Percentiles rank a stretch among this genome's conserved stretches.
These are phyloP conservation scores for Rhabdomys dilectus DNA, from an alignment of 2,113 vertebrate species.

Conservation along the genomic window DNA sequence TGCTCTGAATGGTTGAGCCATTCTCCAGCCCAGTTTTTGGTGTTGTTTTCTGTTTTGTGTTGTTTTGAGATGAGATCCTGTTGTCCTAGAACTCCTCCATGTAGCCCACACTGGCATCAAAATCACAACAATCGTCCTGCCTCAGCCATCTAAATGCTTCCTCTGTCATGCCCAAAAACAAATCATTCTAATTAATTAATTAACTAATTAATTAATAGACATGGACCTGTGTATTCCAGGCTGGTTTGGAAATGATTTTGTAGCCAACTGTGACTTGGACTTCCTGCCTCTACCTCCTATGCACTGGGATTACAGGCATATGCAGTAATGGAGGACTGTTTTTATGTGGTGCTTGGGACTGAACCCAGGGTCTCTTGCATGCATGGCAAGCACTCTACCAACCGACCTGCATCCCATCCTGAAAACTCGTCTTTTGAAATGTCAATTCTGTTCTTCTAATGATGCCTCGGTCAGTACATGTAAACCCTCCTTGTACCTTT, in stretches of 20 bases:
- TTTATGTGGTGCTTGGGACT: background rate
- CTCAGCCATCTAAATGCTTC: background rate
- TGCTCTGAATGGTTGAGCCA: background rate
- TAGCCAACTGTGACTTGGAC: background rate
- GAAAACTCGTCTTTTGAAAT: background rate
- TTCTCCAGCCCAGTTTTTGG: background rate
- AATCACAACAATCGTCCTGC: background rate
- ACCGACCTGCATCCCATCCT: background rate
- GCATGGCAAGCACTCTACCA: background rate
- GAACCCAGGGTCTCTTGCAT: background rate
- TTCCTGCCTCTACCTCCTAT: too few species aligned
- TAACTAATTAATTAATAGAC: background rate
- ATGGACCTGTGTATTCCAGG: background rate
- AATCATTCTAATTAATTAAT: background rate
- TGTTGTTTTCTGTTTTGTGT: background rate
- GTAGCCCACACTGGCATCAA: background rate
- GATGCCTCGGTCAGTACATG: background rate
- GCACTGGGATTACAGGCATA: background rate
- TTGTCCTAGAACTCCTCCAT: background rate
- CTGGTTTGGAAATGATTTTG: background rate
- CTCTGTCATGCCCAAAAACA: background rate
- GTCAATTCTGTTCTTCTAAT: background rate
- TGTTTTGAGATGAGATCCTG: background rate
- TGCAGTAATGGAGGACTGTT: too few species aligned
- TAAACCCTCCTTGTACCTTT: background rate